Evolutionary conservation across 2,888 invertebrate species (phyloP).

Genomic region (Argyresthia albistria): DNA sequence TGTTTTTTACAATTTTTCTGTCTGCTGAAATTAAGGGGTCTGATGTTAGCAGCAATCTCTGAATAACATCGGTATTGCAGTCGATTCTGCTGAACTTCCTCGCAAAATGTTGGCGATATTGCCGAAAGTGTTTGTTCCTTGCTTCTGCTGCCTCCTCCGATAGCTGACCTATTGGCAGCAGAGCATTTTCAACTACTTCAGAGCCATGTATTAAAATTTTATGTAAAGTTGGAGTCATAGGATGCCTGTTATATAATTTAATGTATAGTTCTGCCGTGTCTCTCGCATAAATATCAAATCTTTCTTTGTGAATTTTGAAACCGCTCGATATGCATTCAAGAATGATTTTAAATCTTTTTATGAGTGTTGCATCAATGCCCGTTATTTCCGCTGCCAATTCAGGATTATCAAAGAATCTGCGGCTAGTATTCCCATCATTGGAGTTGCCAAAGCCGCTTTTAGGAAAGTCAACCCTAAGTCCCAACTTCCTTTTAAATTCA

Average conservation of each 20-base stretch:
- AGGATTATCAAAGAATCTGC: constrained; percentile 25
- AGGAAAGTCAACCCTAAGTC: constrained; percentile 25
- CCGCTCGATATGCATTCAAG: constrained; percentile 21
- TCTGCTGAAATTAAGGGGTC: not conserved
- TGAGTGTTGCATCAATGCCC: constrained; percentile 18
- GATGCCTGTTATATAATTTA: constrained; percentile 19
- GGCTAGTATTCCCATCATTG: constrained; percentile 24
- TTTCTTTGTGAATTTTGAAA: constrained; percentile 12
- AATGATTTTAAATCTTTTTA: constrained; percentile 22
- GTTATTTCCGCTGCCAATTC: constrained; percentile 23
- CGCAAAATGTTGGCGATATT: not conserved
- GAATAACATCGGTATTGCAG: not conserved
- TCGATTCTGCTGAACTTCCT: not conserved
- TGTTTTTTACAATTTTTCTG: not conserved
- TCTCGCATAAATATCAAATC: constrained; percentile 14
- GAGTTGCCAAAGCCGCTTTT: constrained; percentile 24
- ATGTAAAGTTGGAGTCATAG: not conserved
- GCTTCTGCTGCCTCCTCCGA: constrained; percentile 20
- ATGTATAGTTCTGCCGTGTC: constrained; percentile 22
- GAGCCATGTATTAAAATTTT: not conserved
- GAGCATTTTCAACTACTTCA: not conserved
- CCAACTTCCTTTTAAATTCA: constrained; percentile 15
- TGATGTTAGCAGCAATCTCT: not conserved
- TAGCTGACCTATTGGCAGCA: constrained; percentile 9
- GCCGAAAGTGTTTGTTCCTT: not conserved